These are phyloP conservation scores for Nasonia longicornis DNA, from an alignment of 1,140 invertebrate genomes.

Conservation along the genomic window DNA sequence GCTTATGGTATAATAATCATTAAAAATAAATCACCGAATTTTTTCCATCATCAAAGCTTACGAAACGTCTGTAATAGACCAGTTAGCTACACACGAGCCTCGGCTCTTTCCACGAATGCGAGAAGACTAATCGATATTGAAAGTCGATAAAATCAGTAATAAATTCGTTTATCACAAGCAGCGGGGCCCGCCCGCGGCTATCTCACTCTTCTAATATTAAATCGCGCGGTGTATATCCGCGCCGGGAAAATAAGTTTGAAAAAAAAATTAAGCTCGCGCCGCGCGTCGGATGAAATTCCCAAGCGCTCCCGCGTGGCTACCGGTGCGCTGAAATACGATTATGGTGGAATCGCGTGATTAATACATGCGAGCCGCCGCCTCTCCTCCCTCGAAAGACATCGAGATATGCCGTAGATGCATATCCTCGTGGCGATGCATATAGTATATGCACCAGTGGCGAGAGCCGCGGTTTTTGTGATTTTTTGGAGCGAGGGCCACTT, in stretches of 20 bases:
- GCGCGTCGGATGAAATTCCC: conserved; percentile 46
- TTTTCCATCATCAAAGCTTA: not conserved
- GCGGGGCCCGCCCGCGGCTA: not conserved
- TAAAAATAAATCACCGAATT: not conserved
- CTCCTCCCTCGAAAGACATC: not conserved
- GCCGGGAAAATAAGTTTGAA: not conserved
- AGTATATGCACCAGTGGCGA: too few species aligned
- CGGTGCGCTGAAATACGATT: conserved; percentile 58
- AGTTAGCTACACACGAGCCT: not conserved
- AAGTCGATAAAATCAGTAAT: not conserved
- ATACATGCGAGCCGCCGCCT: conserved; percentile 52
- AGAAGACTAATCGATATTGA: conserved; percentile 26
- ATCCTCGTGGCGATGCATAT: not conserved
- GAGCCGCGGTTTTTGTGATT: too few species aligned
- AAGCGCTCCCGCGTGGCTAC: conserved; percentile 38
- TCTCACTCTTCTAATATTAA: conserved; percentile 6
- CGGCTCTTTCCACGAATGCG: conserved; percentile 26
- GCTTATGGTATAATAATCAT: not conserved
- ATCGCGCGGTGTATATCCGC: not conserved
- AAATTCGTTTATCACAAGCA: conserved; percentile 7
- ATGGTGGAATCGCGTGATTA: conserved; percentile 65
- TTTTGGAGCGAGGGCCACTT: too few species aligned
- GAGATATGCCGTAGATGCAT: not conserved
- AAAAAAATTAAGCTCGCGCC: conserved; percentile 2
- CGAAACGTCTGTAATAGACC: not conserved